Conservation (phyloP, 2,113 vertebrate species). For the Actenoides lindsayi region DNA sequence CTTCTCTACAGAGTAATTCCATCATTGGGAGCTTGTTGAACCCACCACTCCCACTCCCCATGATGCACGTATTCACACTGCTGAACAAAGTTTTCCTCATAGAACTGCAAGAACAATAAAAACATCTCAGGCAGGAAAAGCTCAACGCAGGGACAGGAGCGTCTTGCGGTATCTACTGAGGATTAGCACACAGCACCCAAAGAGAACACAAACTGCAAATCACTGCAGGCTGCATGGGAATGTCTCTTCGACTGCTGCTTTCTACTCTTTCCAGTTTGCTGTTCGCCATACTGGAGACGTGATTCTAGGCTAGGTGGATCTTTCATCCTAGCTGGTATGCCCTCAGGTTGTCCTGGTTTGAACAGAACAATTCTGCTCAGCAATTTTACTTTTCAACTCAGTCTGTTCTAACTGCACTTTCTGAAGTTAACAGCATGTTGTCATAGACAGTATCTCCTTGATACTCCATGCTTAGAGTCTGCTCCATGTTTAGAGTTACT, state of each 20-base stretch:
- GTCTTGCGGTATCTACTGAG: background rate
- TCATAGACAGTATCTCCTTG: no score
- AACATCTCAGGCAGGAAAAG: background rate
- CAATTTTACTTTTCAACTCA: no score
- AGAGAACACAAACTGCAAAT: background rate
- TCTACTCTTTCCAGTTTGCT: background rate
- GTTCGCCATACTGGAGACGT: background rate
- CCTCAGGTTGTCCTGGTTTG: background rate
- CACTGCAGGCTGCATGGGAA: background rate
- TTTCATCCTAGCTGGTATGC: background rate
- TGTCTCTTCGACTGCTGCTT: background rate
- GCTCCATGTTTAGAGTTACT: no score
- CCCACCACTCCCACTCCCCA: background rate
- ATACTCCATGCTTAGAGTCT: no score
- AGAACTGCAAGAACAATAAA: background rate
- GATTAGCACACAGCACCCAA: background rate
- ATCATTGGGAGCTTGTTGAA: background rate
- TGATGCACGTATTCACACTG: background rate
- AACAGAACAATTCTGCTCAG: no score
- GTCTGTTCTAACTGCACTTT: no score
- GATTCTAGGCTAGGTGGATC: background rate
- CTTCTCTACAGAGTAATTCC: background rate
- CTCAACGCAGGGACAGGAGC: background rate
- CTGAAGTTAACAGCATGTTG: no score
- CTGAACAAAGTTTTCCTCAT: background rate